Base-by-base conservation (phyloP, 2,113 vertebrate genomes). In the Rhinopomastus cyanomelas region DNA sequence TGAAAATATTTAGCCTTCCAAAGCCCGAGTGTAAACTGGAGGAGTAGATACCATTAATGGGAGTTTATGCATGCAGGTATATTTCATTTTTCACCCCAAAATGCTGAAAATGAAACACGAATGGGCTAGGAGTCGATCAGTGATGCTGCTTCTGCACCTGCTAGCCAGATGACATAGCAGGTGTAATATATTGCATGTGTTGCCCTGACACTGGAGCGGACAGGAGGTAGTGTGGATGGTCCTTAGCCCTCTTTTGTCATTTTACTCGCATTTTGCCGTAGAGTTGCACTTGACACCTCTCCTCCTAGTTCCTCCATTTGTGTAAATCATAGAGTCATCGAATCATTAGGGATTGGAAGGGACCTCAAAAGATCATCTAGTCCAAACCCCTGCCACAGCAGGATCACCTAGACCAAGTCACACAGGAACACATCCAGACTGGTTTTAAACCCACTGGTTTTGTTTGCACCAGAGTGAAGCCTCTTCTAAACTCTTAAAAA, bases 1-100 rank as follows among this genome's bases (percentile, higher is more conserved):
- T 36, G 53, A 89, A 96, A 96, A 93, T 87, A 91, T 93, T 91
- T 96, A 91, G 56, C 71, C 85, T 92, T 89, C 68, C 76, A 88
- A 95, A 69, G 49, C 55, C 73, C 78, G 73, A 88, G 73, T 65
- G 49, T 75, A 94, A 89, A 94, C 89, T 92, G 91, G 65, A 88
- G 87, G 91, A 81, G 30, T 86, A 77, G 61, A 89, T 78, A 61
- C 87, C 61, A 81, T 92, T 93, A 93, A 85, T 30, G 39, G 65
- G 44, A 81, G 30, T 84, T 95, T 92, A 89, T 7, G 7, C 68
- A 56, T 73, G 36, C 49, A 61, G 85, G 74, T 81, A 81, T 57
- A 68, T 92, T 86, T 91, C 39, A 72, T 89, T 80, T 92, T 91
- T 39, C 15, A 15, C 39, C 39, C 57, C 67, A 57, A 30, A 75